Evolutionary conservation across 2,113 vertebrate species (phyloP).

Genomic region (Poecilia latipinna): DNA sequence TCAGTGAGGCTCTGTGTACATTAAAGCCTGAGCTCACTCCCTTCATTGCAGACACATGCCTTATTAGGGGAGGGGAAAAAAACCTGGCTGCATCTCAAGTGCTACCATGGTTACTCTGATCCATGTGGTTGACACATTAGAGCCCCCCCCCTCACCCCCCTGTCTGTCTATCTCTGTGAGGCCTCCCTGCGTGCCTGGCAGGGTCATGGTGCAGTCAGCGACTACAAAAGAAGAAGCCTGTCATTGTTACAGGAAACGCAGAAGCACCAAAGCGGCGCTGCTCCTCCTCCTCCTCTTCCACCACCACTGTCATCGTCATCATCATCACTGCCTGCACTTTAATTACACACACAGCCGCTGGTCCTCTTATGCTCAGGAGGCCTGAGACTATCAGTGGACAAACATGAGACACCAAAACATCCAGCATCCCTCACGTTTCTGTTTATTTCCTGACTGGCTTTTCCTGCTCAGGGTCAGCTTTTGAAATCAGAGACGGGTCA

Average conservation of each 20-base stretch:
- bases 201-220: slow-evolving; percentile 78
- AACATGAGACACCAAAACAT: not conserved
- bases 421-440: not conserved
- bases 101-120: slow-evolving; percentile 79
- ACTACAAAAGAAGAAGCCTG: slow-evolving; percentile 69
- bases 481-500: slow-evolving; percentile 13
- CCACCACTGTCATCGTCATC: not conserved
- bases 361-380: not conserved
- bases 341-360: not conserved
- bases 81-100: slow-evolving; percentile 55
- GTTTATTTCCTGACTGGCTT: not conserved
- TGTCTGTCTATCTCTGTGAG: slow-evolving; percentile 22
- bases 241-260: slow-evolving; percentile 73
- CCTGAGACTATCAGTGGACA: not conserved
- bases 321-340: not conserved
- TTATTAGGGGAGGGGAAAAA: slow-evolving; percentile 1
- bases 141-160: slow-evolving; percentile 38
- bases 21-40: not conserved
- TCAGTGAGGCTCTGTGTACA: too few species aligned
- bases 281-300: slow-evolving; percentile 10
- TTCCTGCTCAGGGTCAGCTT: too few species aligned
- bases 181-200: slow-evolving; percentile 54
- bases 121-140: slow-evolving; percentile 78
- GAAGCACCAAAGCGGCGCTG: slow-evolving; percentile 17
- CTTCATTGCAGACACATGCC: not conserved